Base-by-base conservation (phyloP, 2,797 vertebrate species). In the Sebastes oblongus region DNA sequence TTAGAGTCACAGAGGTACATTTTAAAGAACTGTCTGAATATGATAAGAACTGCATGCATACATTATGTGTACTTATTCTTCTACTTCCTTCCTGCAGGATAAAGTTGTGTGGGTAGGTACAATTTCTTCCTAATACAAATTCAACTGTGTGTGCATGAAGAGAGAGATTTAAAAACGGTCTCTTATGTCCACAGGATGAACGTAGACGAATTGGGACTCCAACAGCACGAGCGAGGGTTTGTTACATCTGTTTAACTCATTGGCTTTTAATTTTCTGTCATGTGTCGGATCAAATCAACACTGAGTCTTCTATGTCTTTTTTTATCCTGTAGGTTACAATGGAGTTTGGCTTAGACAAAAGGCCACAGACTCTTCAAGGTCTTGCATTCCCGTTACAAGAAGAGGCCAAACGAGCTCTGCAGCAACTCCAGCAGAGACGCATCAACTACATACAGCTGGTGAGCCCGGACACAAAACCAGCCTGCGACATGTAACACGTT, bases 361-460 rank as follows among this genome's bases (percentile, higher is more conserved):
- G 98, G 90, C 97, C 97, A 52, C 96, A 99, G 86, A 97, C 97
- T 4, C 95, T 98, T 87, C 98, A 98, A 91, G 98, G 98, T 90
- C 94, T 99, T 16, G 96, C 97, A 4, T 99, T 99, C 80, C 98
- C 98, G 3, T 91, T 99, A 81, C 97, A 98, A 92, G 95, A 96
- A 6, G 97, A 97, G 20, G 97, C 97, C 50, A 97, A 97, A 90
- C 94, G 94, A 85, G 98, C 98, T 54, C 95, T 99, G 75, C 96
- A 96, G 91, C 96, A 97, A 1, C 97, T 99, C 84, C 97, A 95
- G 87, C 96, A 97, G 93, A 97, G 95, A 91, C 96, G 94, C 13
- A 95, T 99, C 93, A 98, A 99, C 95, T 99, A 99, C 90, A 97
- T 99, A 84, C 98, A 99, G 90, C 95, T 99, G 96, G 98, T 99